Evolutionary conservation across 2,888 invertebrate species (phyloP), one percentile per base, ranked within the genome.

Genomic region (Megaustenia siamemsis): DNA sequence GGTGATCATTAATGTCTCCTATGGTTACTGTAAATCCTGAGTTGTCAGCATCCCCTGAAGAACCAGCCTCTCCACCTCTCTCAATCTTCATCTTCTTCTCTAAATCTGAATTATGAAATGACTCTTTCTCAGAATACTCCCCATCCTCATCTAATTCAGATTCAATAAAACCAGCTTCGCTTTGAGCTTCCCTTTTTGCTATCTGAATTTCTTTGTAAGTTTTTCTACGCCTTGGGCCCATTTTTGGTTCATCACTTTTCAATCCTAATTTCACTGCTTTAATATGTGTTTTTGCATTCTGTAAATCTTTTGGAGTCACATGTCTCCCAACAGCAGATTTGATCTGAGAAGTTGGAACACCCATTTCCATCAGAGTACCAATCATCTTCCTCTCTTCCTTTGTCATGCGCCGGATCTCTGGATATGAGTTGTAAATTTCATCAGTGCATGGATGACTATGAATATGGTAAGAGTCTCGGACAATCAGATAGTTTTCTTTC

Each of bases 361-460:
- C 85, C 40, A 85, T 45, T 4, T 85, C 85, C 76, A 85, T 81
- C 8, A 85, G 56, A 68, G 80, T 75, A 3, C 85, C 81, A 10
- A 85, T 81, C 66, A 85, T 81, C 43, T 63, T 79, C 40, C 79
- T 78, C 56, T 85, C 85, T 35, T 85, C 85, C 68, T 69, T 85
- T 24, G 81, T 76, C 85, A 85, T 85, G n/a, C 85, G 73, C 5
- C 85, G 79, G 15, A 85, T 75, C 45, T 85, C 85, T 24, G 85
- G 85, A 38, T 85, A 85, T 12, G 81, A 81, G 56, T 76, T 81
- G 56, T 85, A 85, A 35, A 85, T 85, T 43, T 85, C 85, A n/a
- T 85, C 85, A 35, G 68, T 81, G 77, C 85, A 85, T 24, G 81
- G 76, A 32, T 85, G 85, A 32, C 79, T 76, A 28, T 85, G 85